Percentiles rank a stretch among this genome's conserved stretches.
These are phyloP conservation scores for Labia minor DNA, from an alignment of 2,888 invertebrate genomes.

Conservation along the genomic window DNA sequence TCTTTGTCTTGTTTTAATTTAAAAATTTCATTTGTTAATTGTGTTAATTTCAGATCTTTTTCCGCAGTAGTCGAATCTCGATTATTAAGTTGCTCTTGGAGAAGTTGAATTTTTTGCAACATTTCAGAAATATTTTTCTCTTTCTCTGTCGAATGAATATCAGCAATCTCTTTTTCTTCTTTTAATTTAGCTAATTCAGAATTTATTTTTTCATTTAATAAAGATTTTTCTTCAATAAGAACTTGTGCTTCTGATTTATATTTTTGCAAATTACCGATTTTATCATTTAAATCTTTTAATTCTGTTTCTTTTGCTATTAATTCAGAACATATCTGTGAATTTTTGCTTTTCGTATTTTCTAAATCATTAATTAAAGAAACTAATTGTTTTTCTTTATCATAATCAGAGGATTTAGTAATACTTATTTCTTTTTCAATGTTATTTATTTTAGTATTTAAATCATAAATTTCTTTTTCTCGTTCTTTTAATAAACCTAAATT, in stretches of 20 bases:
- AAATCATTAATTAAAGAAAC: slow-evolving; percentile 39
- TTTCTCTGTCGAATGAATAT: slow-evolving; percentile 40
- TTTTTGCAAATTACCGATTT: slow-evolving; percentile 36
- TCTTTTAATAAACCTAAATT: slow-evolving; percentile 28
- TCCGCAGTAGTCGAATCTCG: slow-evolving; percentile 16
- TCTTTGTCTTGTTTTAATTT: slow-evolving; percentile 17
- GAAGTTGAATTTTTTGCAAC: slow-evolving; percentile 39
- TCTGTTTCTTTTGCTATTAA: slow-evolving; percentile 42
- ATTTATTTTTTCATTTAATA: slow-evolving; percentile 29
- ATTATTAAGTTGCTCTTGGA: slow-evolving; percentile 18
- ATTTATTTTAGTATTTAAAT: slow-evolving; percentile 27
- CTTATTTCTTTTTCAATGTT: slow-evolving; percentile 28
- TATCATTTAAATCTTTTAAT: slow-evolving; percentile 37
- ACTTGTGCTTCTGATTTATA: slow-evolving; percentile 28
- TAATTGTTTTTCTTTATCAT: slow-evolving; percentile 38
- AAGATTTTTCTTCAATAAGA: slow-evolving; percentile 27
- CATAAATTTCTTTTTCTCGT: slow-evolving; percentile 35
- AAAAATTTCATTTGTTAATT: slow-evolving; percentile 19
- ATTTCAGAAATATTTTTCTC: slow-evolving; percentile 36
- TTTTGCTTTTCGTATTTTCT: slow-evolving; percentile 21
- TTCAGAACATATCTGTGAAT: slow-evolving; percentile 19
- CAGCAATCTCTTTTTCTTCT: slow-evolving; percentile 39
- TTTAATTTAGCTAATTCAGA: slow-evolving; percentile 30
- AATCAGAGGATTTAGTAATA: slow-evolving; percentile 19
- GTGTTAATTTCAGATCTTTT: slow-evolving; percentile 19